These are phyloP conservation scores for Mizuhopecten yessoensis DNA, from an alignment of 1,140 invertebrate genomes.

Conservation along the genomic window DNA sequence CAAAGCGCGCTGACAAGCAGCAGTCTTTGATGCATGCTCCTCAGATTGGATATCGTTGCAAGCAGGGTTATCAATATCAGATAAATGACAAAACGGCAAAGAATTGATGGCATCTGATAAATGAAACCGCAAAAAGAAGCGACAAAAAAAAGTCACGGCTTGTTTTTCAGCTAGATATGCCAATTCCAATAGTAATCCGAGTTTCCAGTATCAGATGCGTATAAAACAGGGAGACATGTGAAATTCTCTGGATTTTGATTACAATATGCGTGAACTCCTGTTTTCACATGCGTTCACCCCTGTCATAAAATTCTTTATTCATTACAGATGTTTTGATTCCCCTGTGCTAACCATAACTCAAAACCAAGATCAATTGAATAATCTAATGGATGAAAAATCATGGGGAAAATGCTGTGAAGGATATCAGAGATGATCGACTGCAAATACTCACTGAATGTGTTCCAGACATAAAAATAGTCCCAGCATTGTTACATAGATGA, in stretches of 20 bases:
- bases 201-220: not conserved
- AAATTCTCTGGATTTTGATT: not conserved
- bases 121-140: not conserved
- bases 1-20: slow-evolving; percentile 13
- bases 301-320: slow-evolving; percentile 26
- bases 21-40: not conserved
- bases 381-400: not conserved
- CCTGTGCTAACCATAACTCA: not conserved
- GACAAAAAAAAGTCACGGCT: not conserved
- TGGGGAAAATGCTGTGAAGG: not conserved
- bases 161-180: not conserved
- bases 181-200: not conserved
- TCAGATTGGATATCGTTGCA: not conserved
- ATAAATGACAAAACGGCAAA: not conserved
- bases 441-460: not conserved
- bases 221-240: not conserved
- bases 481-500: not conserved
- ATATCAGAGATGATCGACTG: not conserved
- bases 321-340: not conserved
- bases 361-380: not conserved
- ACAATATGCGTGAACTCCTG: not conserved
- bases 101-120: not conserved
- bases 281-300: not conserved
- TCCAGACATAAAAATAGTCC: not conserved
- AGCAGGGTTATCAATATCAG: slow-evolving; percentile 3